Percentiles rank a stretch among this genome's conserved stretches.
Evolutionary conservation across 2,113 vertebrate species (phyloP).

Genomic region (Entelurus aequoreus): DNA sequence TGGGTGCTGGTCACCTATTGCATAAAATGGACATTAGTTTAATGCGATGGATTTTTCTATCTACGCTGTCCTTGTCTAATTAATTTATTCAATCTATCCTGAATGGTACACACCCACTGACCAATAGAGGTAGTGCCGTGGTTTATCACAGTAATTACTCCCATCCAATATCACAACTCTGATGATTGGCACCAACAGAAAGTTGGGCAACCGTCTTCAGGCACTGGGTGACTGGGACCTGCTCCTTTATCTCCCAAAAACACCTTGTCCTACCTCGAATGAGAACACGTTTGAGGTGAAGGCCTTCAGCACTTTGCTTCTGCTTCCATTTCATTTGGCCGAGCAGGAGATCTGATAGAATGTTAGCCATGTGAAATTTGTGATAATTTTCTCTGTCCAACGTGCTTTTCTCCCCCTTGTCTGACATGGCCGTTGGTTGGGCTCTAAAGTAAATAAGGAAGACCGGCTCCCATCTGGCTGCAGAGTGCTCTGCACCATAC

Average conservation of each 20-base stretch:
- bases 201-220: conserved; percentile 46
- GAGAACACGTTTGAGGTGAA: conserved; percentile 55
- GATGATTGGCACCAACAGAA: conserved; percentile 59
- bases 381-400: conserved; percentile 57
- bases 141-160: conserved; percentile 65
- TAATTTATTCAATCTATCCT: conserved; percentile 58
- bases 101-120: conserved; percentile 25
- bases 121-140: conserved; percentile 17
- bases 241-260: conserved; percentile 61
- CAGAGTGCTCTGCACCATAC: conserved; percentile 39
- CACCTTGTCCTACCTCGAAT: conserved; percentile 60
- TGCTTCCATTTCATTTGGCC: conserved; percentile 60
- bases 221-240: conserved; percentile 35
- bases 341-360: conserved; percentile 65
- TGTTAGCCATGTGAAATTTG: conserved; percentile 53
- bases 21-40: conserved; percentile 50
- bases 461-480: conserved; percentile 52
- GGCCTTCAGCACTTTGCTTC: conserved; percentile 54
- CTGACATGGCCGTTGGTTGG: conserved; percentile 59
- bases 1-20: conserved; percentile 15
- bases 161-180: conserved; percentile 56
- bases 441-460: conserved; percentile 60
- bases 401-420: conserved; percentile 50
- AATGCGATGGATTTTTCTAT: conserved; percentile 55
- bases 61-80: conserved; percentile 51